phyloP scores from a whole-genome alignment of 2,888 invertebrate species.

The Brenthis hecate region DNA sequence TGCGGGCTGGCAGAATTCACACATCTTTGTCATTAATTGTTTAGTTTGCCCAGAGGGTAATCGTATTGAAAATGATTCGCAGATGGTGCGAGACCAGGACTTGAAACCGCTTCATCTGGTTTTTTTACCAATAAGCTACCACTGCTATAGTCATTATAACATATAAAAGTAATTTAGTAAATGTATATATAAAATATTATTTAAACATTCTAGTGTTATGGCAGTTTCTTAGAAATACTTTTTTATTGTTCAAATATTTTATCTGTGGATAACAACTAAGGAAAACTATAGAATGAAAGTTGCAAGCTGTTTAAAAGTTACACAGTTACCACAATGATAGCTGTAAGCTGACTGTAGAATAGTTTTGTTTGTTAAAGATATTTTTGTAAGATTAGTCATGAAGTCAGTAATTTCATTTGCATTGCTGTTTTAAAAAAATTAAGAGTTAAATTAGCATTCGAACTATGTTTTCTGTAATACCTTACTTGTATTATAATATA shows the following conservation, averaged over 20 bases:
- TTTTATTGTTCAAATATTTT: conserved; percentile 14
- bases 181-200: too few relatives aligned
- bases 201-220: too few relatives aligned
- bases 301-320: conserved; percentile 59
- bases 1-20: not conserved
- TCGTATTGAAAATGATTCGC: too few relatives aligned
- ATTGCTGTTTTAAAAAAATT: not conserved
- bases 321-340: conserved; percentile 56
- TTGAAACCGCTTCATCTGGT: not conserved
- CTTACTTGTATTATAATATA: too few relatives aligned
- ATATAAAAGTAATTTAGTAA: too few relatives aligned
- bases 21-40: too few relatives aligned
- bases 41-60: too few relatives aligned
- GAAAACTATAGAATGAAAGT: conserved; percentile 17
- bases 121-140: too few relatives aligned
- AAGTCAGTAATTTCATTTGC: conserved; percentile 11
- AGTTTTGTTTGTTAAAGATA: conserved; percentile 25
- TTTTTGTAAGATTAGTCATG: conserved; percentile 13
- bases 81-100: not conserved
- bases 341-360: conserved; percentile 31
- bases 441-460: too few relatives aligned
- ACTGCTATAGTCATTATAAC: too few relatives aligned
- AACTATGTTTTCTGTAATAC: too few relatives aligned
- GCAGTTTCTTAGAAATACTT: not conserved
- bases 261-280: conserved; percentile 16